Base-by-base conservation (phyloP, 1,140 invertebrate species). In the Kradibia gibbosae region DNA sequence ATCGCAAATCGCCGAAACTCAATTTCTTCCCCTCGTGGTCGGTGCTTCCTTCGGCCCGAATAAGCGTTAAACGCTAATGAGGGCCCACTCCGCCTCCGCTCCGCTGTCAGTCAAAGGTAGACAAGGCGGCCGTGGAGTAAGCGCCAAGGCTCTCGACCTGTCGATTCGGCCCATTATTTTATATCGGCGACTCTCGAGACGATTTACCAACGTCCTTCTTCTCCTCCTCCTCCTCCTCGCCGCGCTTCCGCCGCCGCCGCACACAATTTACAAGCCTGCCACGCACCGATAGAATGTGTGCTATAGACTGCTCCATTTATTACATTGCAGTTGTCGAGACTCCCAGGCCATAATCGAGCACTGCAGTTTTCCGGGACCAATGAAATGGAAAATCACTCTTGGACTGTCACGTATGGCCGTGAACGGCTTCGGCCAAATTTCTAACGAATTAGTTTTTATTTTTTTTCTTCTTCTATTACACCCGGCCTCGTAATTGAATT, bases 381-480 rank as follows among this genome's bases (percentile, higher is more conserved):
- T 74, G 71, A 34, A 55, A 50, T 15, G 71, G 78, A 74, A 80
- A 74, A 74, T 65, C 55, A 74, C 55, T 80, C 50, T 39, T 20
- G n/a, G 31, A 71, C 25, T 25, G 48, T 22, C 34, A 57, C 39
- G 36, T 60, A 22, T 3, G 39, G 31, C 25, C 42, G 4, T 0
- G 45, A 7, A 1, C 22, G 7, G 0, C 20, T 1, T n/a, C 3
- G 20, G 1, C 1, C 20, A 7, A 1, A 70, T 39, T 57, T 45
- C 5, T 3, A 42, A 10, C 20, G 62, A 73, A 80, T 73, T 73
- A 80, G 39, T 80, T 80, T 80, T 80, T 80, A 25, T 39, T 53
- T 78, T 17, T 31, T 17, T 0, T 2, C n/a, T 0, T 3, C 36
- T 36, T 31, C 15, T 15, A 31, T 3, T 13, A 42, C 4, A 76